Conservation (phyloP, 1,140 invertebrate genomes). For the Drosophila burlai region DNA sequence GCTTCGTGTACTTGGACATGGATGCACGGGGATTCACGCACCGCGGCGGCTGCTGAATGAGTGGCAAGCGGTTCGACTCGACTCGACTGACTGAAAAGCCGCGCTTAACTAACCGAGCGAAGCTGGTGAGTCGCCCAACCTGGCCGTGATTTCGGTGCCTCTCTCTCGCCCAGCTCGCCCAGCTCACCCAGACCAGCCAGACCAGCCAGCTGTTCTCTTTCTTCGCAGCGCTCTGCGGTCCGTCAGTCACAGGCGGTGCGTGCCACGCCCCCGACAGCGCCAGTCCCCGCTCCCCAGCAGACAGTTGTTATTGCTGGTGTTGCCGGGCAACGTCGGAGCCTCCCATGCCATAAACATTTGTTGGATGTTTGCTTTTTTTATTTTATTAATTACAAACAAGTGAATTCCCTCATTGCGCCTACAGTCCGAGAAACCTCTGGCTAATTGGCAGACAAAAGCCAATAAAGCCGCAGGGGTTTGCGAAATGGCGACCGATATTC, state of each 20-base stretch:
- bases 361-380: conserved; percentile 51
- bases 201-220: conserved; percentile 32
- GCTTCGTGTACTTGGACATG: conserved; percentile 75
- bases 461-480: conserved; percentile 1
- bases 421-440: conserved; percentile 16
- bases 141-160: conserved; percentile 63
- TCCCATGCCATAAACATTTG: conserved; percentile 57
- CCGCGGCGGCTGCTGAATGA: conserved; percentile 7
- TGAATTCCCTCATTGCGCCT: conserved; percentile 29
- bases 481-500: conserved; percentile 15
- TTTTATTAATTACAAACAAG: conserved; percentile 51
- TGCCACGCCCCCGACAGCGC: conserved; percentile 2
- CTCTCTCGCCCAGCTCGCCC: conserved; percentile 29
- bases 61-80: conserved; percentile 18
- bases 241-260: conserved; percentile 45
- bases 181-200: conserved; percentile 1
- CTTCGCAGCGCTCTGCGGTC: conserved; percentile 57
- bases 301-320: conserved; percentile 35
- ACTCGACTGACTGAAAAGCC: conserved; percentile 59
- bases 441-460: conserved; percentile 38
- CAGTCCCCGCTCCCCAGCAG: conserved; percentile 1
- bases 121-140: conserved; percentile 46
- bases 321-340: conserved; percentile 55
- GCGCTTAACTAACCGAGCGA: conserved; percentile 70
- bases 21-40: conserved; percentile 11